Percentiles rank a stretch among this genome's conserved stretches.
These are phyloP conservation scores for Tromatobia lineatoria DNA, from an alignment of 2,888 invertebrate genomes.

Conservation along the genomic window DNA sequence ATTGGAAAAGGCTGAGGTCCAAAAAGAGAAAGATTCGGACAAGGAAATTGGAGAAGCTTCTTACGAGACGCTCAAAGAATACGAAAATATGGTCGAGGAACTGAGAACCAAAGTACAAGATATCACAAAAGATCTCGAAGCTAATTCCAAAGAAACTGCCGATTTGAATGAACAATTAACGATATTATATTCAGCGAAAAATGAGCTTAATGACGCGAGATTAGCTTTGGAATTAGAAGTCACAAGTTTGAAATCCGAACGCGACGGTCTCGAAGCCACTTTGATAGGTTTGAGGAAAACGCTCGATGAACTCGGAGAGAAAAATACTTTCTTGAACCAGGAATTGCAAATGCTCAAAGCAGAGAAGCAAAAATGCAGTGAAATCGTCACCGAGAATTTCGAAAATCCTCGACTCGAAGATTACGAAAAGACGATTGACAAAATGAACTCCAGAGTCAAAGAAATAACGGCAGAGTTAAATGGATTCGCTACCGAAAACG, in stretches of 20 bases:
- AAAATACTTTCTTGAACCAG: conserved; percentile 53
- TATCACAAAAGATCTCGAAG: conserved; percentile 33
- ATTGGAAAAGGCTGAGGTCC: conserved; percentile 16
- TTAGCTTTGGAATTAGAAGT: conserved; percentile 72
- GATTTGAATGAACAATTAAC: conserved; percentile 70
- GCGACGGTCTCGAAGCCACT: conserved; percentile 41
- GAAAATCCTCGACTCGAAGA: conserved; percentile 27
- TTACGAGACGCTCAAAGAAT: conserved; percentile 35
- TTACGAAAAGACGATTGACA: conserved; percentile 54
- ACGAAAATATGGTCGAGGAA: conserved; percentile 49
- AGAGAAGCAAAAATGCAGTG: not conserved
- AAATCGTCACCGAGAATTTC: not conserved
- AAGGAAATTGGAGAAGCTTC: conserved; percentile 6
- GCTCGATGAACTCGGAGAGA: conserved; percentile 63
- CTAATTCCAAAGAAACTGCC: conserved; percentile 80
- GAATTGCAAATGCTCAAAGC: conserved; percentile 60
- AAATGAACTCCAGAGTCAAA: conserved; percentile 47
- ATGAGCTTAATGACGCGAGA: conserved; percentile 71
- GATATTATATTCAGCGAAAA: conserved; percentile 63
- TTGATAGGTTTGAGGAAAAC: conserved; percentile 40
- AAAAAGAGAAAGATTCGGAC: not conserved
- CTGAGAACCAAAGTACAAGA: conserved; percentile 40
- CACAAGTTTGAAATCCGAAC: conserved; percentile 72
- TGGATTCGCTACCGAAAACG: conserved; percentile 83
- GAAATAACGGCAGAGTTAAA: conserved; percentile 65